Evolutionary conservation across 2,797 vertebrate genomes (phyloP).

Genomic region (Lutra lutra): DNA sequence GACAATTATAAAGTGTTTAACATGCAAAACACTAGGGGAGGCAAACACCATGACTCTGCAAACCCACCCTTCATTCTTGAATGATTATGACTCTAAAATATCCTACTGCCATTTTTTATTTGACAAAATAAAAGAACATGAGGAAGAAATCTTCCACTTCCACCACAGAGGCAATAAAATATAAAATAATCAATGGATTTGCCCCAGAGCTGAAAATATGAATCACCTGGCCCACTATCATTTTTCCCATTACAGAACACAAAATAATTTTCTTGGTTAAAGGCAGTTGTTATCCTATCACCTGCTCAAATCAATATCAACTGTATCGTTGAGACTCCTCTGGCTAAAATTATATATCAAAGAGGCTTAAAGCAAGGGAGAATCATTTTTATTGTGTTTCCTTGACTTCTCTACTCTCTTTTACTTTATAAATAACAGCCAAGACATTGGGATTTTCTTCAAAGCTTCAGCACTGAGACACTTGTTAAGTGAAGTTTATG

Average conservation of each 20-base stretch:
- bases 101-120: background rate
- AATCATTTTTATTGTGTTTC: background rate
- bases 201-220: background rate
- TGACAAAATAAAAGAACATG: background rate
- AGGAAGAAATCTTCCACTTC: background rate
- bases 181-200: slow-evolving; percentile 41
- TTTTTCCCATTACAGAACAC: background rate
- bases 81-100: background rate
- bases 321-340: background rate
- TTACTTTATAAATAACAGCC: background rate
- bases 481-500: background rate
- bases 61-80: background rate
- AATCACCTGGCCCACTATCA: background rate
- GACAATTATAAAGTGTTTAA: background rate
- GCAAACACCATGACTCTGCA: background rate
- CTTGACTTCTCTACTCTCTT: background rate
- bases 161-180: background rate
- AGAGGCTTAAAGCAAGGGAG: background rate
- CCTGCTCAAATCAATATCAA: background rate
- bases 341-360: slow-evolving; percentile 30
- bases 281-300: background rate
- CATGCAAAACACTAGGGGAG: background rate
- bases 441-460: background rate
- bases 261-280: slow-evolving; percentile 39
- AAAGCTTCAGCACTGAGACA: background rate